These are phyloP conservation scores for Parambassis ranga DNA, from an alignment of 2,797 vertebrate species.

Conservation along the genomic window DNA sequence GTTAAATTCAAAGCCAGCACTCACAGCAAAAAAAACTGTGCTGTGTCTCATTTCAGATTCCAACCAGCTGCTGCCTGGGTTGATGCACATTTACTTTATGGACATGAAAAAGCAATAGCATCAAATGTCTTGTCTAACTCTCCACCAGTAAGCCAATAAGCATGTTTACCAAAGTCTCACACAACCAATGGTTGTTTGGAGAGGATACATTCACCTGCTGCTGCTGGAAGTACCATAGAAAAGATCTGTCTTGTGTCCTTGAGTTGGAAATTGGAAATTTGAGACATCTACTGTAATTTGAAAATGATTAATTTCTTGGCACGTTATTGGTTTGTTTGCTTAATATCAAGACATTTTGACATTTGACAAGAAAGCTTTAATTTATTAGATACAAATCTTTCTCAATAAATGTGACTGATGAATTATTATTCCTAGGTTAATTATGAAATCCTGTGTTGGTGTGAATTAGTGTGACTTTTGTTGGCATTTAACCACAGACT, in stretches of 20 bases:
- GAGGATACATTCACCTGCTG: neutral
- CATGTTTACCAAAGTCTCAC: neutral
- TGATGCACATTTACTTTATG: too few species aligned
- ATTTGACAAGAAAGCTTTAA: slow-evolving; percentile 1
- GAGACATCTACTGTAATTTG: neutral
- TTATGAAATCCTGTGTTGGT: slow-evolving; percentile 20
- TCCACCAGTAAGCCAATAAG: too few species aligned
- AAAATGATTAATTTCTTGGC: neutral
- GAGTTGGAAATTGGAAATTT: slow-evolving; percentile 8
- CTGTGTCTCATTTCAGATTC: too few species aligned
- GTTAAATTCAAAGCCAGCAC: neutral
- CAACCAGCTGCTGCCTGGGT: neutral
- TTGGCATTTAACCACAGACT: slow-evolving; percentile 18
- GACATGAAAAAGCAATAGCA: too few species aligned
- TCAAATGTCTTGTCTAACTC: neutral
- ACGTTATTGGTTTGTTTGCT: neutral
- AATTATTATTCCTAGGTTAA: slow-evolving; percentile 18
- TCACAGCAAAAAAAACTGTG: too few species aligned
- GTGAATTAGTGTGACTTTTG: slow-evolving; percentile 15
- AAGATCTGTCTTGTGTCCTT: neutral
- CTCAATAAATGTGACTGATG: slow-evolving; percentile 25
- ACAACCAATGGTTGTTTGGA: too few species aligned
- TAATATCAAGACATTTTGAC: slow-evolving; percentile 6
- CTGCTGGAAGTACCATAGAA: neutral
- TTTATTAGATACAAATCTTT: neutral